A percentile compares a stretch with the other conserved stretches of the same genome.
Evolutionary conservation across 2,797 vertebrate species (phyloP).

Genomic region (Melanotaenia nigrans): DNA sequence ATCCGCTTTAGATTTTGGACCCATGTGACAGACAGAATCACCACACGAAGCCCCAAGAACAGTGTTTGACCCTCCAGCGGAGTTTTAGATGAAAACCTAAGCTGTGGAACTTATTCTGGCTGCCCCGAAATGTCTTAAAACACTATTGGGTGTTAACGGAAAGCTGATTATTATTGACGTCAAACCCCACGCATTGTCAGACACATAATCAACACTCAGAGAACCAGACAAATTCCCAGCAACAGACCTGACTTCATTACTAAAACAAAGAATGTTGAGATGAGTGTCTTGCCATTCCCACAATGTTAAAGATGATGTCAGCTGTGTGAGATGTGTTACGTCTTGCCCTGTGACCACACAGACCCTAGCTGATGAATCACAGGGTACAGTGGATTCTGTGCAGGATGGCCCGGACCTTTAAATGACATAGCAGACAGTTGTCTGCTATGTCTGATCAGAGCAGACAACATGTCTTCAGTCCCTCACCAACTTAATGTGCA

Average conservation of each 20-base stretch:
- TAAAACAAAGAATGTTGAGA: constrained; percentile 22
- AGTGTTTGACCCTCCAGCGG: neutral
- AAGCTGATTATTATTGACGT: constrained; percentile 5
- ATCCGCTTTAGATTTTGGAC: neutral
- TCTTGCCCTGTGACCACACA: constrained; percentile 40
- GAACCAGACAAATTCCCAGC: neutral
- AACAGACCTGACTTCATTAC: constrained; percentile 18
- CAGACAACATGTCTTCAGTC: constrained; percentile 38
- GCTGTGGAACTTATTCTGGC: constrained; percentile 2
- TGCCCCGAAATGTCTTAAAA: neutral
- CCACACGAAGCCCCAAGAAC: neutral
- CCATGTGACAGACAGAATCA: neutral
- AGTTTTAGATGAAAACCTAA: neutral
- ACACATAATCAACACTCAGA: constrained; percentile 20
- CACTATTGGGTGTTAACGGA: neutral
- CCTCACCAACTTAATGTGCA: constrained; percentile 56
- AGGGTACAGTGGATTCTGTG: constrained; percentile 15
- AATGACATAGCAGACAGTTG: constrained; percentile 6
- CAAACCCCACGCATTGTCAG: constrained; percentile 21
- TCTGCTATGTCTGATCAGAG: constrained; percentile 1
- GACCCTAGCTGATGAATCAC: constrained; percentile 55
- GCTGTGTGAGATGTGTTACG: constrained; percentile 32
- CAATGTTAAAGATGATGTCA: constrained; percentile 51
- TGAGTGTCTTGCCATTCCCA: constrained; percentile 25
- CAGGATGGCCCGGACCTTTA: neutral